Evolutionary conservation across 1,140 invertebrate genomes (phyloP), one percentile per base, ranked within the genome.

Genomic region (Episyrphus balteatus): DNA sequence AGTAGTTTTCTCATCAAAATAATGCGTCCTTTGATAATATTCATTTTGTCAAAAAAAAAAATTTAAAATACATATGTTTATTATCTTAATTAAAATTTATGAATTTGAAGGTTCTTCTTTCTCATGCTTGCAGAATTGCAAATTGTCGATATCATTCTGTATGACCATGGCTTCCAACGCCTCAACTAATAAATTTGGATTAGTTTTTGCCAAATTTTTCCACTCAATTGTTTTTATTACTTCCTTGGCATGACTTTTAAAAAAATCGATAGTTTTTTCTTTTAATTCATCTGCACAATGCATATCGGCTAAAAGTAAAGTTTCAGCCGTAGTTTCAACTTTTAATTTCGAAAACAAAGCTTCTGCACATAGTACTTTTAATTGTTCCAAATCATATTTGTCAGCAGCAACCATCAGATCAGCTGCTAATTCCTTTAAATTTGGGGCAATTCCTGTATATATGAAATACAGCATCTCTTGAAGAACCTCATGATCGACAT

Each of bases 401-500:
- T n/a, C n/a, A n/a, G n/a, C n/a, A n/a, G n/a, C n/a, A n/a, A n/a
- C n/a, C 19, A 42, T 12, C 5, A 42, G 40, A n/a, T 42, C 40
- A 5, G 13, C 40, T 7, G 18, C 40, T 26, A 42, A 12, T 7
- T 18, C 12, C 3, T 42, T 12, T 17, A 42, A 13, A 21, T 42
- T 42, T 3, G 40, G 40, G 2, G 40, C 40, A 3, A 3, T 21
- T 12, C 30, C 40, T 3, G 40, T 17, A 21, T 42, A 42, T 13
- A 42, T 42, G 18, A 21, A 42, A 18, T 5, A 17, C 2, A 42
- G 12, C 40, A n/a, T n/a, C n/a, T n/a, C n/a, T n/a, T n/a, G n/a
- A n/a, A n/a, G n/a, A n/a, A n/a, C n/a, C n/a, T n/a, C 40, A 3
- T 15, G 37, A n/a, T 47, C 48, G 18, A 52, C 40, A 31, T 52